Evolutionary conservation across 2,888 invertebrate species (phyloP).

Genomic region (Oscheius sp.): DNA sequence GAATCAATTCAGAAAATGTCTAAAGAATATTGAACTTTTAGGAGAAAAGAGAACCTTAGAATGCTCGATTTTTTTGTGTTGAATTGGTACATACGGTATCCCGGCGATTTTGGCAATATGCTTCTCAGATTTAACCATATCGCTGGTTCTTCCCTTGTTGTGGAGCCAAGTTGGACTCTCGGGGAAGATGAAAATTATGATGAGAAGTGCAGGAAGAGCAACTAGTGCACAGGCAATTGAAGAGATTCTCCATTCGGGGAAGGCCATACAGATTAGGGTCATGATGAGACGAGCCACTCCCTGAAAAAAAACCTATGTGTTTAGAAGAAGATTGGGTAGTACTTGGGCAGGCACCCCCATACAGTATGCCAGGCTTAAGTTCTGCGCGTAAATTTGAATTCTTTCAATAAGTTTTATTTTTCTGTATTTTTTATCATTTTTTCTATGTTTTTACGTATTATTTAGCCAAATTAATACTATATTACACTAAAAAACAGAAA

Average conservation of each 20-base stretch:
- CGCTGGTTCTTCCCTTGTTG: slow-evolving; percentile 54
- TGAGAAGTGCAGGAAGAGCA: slow-evolving; percentile 63
- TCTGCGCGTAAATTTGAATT: too few relatives aligned
- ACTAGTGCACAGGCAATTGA: slow-evolving; percentile 61
- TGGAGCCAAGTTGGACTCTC: slow-evolving; percentile 69
- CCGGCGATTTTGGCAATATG: slow-evolving; percentile 64
- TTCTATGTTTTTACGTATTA: too few relatives aligned
- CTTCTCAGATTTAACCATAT: slow-evolving; percentile 64
- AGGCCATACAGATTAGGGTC: slow-evolving; percentile 60
- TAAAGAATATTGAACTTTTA: slow-evolving; percentile 36
- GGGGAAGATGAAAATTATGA: slow-evolving; percentile 66
- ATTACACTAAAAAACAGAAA: too few relatives aligned
- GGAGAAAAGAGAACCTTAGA: too few relatives aligned
- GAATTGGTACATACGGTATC: slow-evolving; percentile 54
- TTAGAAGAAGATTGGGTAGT: too few relatives aligned
- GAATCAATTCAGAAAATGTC: slow-evolving; percentile 53
- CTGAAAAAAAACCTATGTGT: slow-evolving; percentile 32
- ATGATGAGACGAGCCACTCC: slow-evolving; percentile 62
- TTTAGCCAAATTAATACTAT: too few relatives aligned
- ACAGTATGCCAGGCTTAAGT: too few relatives aligned
- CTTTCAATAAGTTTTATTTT: too few relatives aligned
- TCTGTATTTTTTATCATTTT: too few relatives aligned
- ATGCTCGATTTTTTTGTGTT: slow-evolving; percentile 57
- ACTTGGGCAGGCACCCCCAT: too few relatives aligned
- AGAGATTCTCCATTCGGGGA: slow-evolving; percentile 65